phyloP scores from a whole-genome alignment of 2,113 vertebrate genomes.

The Electrona antarctica region DNA sequence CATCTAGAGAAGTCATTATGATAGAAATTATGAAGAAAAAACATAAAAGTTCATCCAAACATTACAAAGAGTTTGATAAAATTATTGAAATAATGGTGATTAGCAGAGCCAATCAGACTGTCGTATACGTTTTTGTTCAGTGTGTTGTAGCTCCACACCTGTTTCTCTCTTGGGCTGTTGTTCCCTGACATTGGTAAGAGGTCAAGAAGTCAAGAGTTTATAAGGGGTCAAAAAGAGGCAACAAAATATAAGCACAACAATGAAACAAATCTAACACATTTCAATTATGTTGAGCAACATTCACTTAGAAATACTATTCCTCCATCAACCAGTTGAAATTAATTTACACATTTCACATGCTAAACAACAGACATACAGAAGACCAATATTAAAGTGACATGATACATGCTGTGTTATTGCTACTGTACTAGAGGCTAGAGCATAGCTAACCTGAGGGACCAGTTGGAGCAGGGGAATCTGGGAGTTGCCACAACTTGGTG shows the following conservation, averaged over 20 bases:
- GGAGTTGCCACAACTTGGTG: slow-evolving; percentile 90
- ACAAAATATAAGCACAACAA: neutral
- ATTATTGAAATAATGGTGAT: neutral
- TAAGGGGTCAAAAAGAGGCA: neutral
- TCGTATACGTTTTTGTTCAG: neutral
- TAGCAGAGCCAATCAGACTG: neutral
- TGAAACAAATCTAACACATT: neutral
- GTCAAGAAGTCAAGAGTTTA: slow-evolving; percentile 10
- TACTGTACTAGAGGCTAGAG: neutral
- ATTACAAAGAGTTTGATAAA: neutral
- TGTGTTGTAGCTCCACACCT: slow-evolving; percentile 49
- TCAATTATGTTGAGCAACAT: neutral
- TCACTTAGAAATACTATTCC: neutral
- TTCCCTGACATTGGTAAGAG: slow-evolving; percentile 41
- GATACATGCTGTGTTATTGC: no score
- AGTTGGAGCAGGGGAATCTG: slow-evolving; percentile 83
- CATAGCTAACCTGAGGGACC: slow-evolving; percentile 81
- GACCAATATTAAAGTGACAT: neutral
- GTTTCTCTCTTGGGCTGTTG: slow-evolving; percentile 52
- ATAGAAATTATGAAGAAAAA: neutral
- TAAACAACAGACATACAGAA: neutral
- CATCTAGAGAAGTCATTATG: slow-evolving; percentile 48
- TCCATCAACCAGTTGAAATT: neutral
- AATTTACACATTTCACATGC: neutral
- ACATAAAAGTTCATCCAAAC: neutral